Evolutionary conservation across 1,140 invertebrate genomes (phyloP).

Genomic region (Lamellibrachia luymesi): DNA sequence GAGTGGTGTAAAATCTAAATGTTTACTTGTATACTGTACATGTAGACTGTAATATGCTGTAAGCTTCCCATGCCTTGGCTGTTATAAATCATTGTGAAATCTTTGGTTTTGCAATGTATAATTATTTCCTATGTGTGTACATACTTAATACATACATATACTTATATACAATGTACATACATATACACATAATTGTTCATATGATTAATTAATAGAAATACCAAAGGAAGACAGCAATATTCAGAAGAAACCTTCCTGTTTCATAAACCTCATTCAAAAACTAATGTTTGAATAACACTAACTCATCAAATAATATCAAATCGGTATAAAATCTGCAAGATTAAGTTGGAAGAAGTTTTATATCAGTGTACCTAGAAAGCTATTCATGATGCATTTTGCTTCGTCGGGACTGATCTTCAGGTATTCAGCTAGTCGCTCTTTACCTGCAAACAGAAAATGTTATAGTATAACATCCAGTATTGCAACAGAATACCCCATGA

Average conservation of each 20-base stretch:
- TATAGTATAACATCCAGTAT: neutral
- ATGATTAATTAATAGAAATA: too few relatives aligned
- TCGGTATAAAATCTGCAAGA: neutral
- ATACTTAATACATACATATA: neutral
- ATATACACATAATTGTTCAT: neutral
- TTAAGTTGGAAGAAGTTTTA: neutral
- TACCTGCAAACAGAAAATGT: constrained; percentile 37
- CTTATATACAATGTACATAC: neutral
- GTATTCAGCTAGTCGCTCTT: constrained; percentile 60
- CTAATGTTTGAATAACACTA: too few relatives aligned
- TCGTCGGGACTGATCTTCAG: constrained; percentile 57
- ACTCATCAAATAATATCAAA: too few relatives aligned
- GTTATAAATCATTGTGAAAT: neutral
- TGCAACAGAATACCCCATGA: neutral
- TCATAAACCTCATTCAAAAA: too few relatives aligned
- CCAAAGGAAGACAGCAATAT: too few relatives aligned
- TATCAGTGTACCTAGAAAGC: constrained; percentile 45
- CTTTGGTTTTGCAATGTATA: neutral
- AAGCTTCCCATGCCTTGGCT: neutral
- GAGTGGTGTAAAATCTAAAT: neutral
- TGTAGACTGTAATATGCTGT: neutral
- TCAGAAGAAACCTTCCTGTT: too few relatives aligned
- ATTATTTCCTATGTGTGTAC: neutral
- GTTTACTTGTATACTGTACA: neutral
- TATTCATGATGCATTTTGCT: constrained; percentile 54